Evolutionary conservation across 2,888 invertebrate species (phyloP), one percentile per base, ranked within the genome.

Genomic region (Heliconius erato): DNA sequence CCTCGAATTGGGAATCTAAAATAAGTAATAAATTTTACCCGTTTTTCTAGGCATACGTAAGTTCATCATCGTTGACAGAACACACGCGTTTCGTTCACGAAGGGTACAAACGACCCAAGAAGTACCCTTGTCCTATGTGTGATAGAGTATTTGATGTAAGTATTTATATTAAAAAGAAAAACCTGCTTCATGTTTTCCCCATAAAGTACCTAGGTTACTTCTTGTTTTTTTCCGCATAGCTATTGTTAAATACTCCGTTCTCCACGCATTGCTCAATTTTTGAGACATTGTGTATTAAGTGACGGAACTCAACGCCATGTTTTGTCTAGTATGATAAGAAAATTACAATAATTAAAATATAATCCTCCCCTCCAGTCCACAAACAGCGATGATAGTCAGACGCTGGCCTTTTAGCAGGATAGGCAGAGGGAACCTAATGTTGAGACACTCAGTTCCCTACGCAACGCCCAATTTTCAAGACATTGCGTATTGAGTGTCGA

Each of bases 131-230:
- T 68, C 87, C 92, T 0, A 89, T 93, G 90, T 95, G 95, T 65
- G 94, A 94, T 28, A 94, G 94, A 65, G 89, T 93, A 0, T 95
- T 95, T 81, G 90, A 91, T 84, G 95, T 95, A 79, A 92, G 94
- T 92, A 79, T 68, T 35, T 5, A 28, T 59, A 54, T 54, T 54
- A 23, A 23, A 3, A 23, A 54, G 54, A 54, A 54, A 54, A 23
- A 23, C 23, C 54, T 7, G 19, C 54, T 23, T 54, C 7, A 54
- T 3, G 2, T 54, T 54, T 44, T 54, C 7, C 23, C 23, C 23
- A 23, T 54, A 3, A 54, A 23, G n/a, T n/a, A 54, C 7, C n/a
- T n/a, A 9, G 54, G 23, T 54, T 23, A 54, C 23, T 54, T 23
- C 2, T 54, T 54, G 5, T 19, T 16, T 54, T 54, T 54, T 54